These are phyloP conservation scores for Oxyruncus cristatus DNA, from an alignment of 2,113 vertebrate genomes.

Conservation along the genomic window DNA sequence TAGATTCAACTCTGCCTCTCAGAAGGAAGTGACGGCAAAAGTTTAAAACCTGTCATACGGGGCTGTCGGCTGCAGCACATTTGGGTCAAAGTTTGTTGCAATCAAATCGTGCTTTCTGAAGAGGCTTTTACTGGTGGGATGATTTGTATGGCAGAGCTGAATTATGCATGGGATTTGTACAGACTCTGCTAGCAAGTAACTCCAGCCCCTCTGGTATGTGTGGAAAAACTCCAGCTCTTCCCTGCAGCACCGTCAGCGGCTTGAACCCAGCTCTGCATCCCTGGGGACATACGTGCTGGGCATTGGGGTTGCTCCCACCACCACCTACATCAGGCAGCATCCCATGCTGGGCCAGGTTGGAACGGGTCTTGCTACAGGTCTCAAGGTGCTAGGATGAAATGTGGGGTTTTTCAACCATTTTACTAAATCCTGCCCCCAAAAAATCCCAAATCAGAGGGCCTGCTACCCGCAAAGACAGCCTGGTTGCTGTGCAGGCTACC, in stretches of 20 bases:
- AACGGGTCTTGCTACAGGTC: neutral
- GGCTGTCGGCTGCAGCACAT: neutral
- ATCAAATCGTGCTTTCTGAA: neutral
- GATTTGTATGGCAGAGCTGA: neutral
- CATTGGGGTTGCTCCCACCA: neutral
- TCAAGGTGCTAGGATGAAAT: neutral
- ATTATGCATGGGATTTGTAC: slow-evolving; percentile 14
- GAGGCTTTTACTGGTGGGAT: neutral
- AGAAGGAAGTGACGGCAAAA: slow-evolving; percentile 5
- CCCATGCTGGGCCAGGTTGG: neutral
- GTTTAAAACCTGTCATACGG: neutral
- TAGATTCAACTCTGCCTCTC: slow-evolving; percentile 13
- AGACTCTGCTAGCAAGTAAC: neutral
- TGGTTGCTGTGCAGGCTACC: neutral
- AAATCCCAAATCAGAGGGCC: neutral
- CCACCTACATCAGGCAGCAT: neutral
- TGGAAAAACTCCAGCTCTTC: neutral
- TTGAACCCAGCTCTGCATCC: neutral
- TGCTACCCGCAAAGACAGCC: neutral
- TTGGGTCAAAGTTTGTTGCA: neutral
- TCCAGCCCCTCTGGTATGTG: neutral
- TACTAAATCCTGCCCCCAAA: neutral
- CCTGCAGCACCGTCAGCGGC: neutral
- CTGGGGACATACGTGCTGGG: rapidly evolving
- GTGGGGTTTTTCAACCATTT: neutral